Base-by-base conservation (phyloP, 2,113 vertebrate species). In the Lates calcarifer region DNA sequence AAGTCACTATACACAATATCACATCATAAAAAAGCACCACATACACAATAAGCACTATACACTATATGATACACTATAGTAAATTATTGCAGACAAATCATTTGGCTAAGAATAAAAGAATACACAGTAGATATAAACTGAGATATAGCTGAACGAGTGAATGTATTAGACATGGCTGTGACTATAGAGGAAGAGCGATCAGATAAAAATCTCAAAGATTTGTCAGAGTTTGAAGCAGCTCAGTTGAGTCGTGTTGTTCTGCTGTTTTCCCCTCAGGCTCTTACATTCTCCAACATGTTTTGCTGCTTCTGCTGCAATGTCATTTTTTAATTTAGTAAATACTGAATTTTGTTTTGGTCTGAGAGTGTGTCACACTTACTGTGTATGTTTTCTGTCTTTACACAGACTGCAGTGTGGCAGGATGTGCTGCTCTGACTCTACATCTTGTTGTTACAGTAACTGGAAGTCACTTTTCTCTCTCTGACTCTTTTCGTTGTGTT, bases 401-500 rank as follows among this genome's bases (percentile, higher is more conserved):
- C 7, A 18, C 45, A 47, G 45, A 18, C 45, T 43, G 41, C 6
- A 2, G 4, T 18, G 45, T 18, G 20, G 20, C 45, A 22, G 45
- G 45, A 20, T 49, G 45, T 11, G 45, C 45, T 37, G 18, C 56
- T 31, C 15, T 31, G 14, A 29, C 56, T 37, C 60, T 37, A 2
- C 20, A 18, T 49, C 45, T 49, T 22, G 45, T 49, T 49, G 18
- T 5, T 49, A 49, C 20, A 45, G 43, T 6, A 18, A 18, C 43
- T 45, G 43, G 33, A 4, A 39, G 37, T 39, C 7, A 35, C 37
- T 39, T 62, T 10, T 62, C 14, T 63, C 37, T 62, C 22, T 43
- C n/a, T 81, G 13, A 74, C 62, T 68, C 62, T 29, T 29, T 31
- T 60, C 26, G 45, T 22, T 41, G 8, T 73, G 61, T 55, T 51